These are phyloP conservation scores for Microchirus variegatus DNA, from an alignment of 2,797 vertebrate genomes.

Conservation along the genomic window DNA sequence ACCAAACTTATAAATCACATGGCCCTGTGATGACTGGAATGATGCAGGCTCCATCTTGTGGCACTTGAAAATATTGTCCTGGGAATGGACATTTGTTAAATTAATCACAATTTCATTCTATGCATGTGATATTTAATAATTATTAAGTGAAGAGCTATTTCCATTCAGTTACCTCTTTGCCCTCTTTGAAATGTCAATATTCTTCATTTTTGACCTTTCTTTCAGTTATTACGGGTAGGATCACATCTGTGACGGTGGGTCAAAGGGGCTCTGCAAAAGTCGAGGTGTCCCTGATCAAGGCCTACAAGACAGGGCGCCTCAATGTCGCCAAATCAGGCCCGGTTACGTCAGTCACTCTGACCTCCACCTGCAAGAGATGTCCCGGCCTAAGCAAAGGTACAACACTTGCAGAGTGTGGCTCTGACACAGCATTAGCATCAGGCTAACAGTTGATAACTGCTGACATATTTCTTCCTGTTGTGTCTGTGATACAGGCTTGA, in stretches of 20 bases:
- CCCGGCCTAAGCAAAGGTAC: constrained; percentile 78
- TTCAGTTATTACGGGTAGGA: constrained; percentile 78
- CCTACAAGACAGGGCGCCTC: constrained; percentile 74
- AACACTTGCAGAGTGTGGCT: no score
- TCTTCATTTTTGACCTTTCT: constrained; percentile 9
- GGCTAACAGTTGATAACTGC: background rate
- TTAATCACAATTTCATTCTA: no score
- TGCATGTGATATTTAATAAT: no score
- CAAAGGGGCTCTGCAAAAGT: constrained; percentile 58
- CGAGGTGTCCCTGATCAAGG: constrained; percentile 75
- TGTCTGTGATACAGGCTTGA: constrained; percentile 74
- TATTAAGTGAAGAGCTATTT: background rate
- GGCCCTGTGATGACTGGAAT: no score
- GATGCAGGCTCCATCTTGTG: no score
- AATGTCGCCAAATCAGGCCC: constrained; percentile 71
- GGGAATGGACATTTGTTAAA: no score
- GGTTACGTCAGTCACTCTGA: constrained; percentile 54
- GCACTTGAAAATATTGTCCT: no score
- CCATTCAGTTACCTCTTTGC: background rate
- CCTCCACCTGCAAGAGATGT: constrained; percentile 75
- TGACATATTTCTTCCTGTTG: constrained; percentile 1
- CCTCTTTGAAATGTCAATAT: background rate
- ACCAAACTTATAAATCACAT: no score
- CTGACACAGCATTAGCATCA: no score
- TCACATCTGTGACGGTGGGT: constrained; percentile 62